Evolutionary conservation across 2,113 vertebrate genomes (phyloP), one percentile per base, ranked within the genome.

Genomic region (Trichomycterus rosablanca): DNA sequence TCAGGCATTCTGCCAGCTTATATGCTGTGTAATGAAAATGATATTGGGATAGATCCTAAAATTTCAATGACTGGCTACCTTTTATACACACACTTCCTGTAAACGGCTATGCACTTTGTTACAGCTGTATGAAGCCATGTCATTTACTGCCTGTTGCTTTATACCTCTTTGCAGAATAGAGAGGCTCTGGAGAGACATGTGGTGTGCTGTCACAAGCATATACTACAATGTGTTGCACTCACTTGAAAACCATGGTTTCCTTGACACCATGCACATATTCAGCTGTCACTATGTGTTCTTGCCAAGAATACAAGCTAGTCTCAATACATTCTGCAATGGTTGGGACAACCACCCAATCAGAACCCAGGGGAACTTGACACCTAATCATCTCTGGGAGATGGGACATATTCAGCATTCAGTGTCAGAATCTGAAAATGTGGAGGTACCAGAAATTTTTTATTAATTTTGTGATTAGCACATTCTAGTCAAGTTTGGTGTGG

Each of bases 361-460:
- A n/a, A n/a, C n/a, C n/a, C n/a, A 63, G 50, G 18, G 39, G 18
- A 55, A 64, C 19, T n/a, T 44, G 39, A 23, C 61, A 32, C 61
- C 61, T 11, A 54, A 37, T 53, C 50, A 55, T 14, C 37, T 43
- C 6, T 64, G 50, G 50, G 49, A 53, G 23, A 64, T 55, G 49
- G 61, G 61, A 64, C 7, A 45, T 24, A 52, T 63, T 39, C 60
- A 43, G 30, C 44, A 15, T 61, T 2, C 34, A 6, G 34, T 61
- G 28, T 5, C 16, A 61, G 58, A 37, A 18, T n/a, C 45, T 49
- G 59, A 39, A 42, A 56, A 56, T 11, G 9, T 35, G 2, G 32
- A 39, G 35, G 53, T 55, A 55, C 28, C 51, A 35, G 5, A 37
- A 37, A 37, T n/a, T n/a, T 37, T 37, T n/a, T n/a, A n/a, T n/a